Conservation (phyloP, 2,797 vertebrate species). For the Valencia hispanica region DNA sequence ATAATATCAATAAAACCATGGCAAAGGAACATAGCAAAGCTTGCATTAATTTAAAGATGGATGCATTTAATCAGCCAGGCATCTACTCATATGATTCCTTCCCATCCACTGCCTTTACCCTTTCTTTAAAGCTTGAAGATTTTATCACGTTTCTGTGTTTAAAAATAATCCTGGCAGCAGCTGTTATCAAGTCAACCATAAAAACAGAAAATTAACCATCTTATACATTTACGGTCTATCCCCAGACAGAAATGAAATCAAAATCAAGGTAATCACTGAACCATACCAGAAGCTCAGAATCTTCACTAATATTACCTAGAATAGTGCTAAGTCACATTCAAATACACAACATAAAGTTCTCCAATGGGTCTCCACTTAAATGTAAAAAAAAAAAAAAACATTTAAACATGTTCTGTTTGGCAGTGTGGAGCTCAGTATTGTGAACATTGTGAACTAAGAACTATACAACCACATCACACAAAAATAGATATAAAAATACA, state of each 20-base stretch:
- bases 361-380: not conserved
- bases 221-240: conserved; percentile 1
- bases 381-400: too few relatives aligned
- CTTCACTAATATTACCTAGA: not conserved
- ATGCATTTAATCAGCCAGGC: not conserved
- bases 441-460: too few relatives aligned
- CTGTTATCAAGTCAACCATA: conserved; percentile 9
- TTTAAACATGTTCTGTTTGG: too few relatives aligned
- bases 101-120: not conserved
- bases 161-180: conserved; percentile 13
- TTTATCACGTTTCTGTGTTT: not conserved
- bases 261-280: not conserved
- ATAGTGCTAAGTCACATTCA: not conserved
- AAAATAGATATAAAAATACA: too few relatives aligned
- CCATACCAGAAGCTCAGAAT: not conserved
- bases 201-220: not conserved
- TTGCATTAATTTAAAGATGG: not conserved
- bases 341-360: not conserved
- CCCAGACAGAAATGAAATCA: not conserved
- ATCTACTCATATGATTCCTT: not conserved
- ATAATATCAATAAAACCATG: not conserved
- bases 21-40: not conserved
- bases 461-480: too few relatives aligned
- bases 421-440: too few relatives aligned
- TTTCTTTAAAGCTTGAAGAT: not conserved